Percentiles rank a stretch among this genome's conserved stretches.
These are phyloP conservation scores for Iselma pallidipennis DNA, from an alignment of 2,888 invertebrate species.

Conservation along the genomic window DNA sequence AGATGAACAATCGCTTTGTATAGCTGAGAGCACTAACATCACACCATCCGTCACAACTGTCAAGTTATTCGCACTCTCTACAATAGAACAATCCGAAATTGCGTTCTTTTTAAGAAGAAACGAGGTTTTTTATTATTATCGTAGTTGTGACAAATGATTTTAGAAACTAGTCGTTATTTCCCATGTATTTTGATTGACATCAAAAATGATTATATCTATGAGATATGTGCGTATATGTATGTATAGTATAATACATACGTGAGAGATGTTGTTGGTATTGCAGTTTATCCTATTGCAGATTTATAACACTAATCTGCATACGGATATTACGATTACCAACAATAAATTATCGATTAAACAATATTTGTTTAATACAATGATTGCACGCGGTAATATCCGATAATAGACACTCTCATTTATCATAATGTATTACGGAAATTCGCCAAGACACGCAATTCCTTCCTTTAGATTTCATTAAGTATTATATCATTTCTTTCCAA, in stretches of 20 bases:
- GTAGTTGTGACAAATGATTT: slow-evolving; percentile 6
- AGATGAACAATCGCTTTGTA: slow-evolving; percentile 29
- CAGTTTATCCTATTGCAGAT: slow-evolving; percentile 3
- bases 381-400: slow-evolving; percentile 17
- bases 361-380: slow-evolving; percentile 16
- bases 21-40: slow-evolving; percentile 23
- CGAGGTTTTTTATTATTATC: slow-evolving; percentile 10
- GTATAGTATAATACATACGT: too few species aligned
- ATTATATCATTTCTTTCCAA: slow-evolving; percentile 19
- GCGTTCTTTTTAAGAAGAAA: slow-evolving; percentile 17
- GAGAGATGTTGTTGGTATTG: not conserved
- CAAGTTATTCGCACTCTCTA: slow-evolving; percentile 21
- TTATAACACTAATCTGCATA: slow-evolving; percentile 8
- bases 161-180: slow-evolving; percentile 1
- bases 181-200: not conserved
- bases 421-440: slow-evolving; percentile 22
- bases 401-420: slow-evolving; percentile 21
- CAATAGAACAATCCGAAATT: slow-evolving; percentile 26
- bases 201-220: not conserved
- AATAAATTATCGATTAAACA: slow-evolving; percentile 18
- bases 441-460: slow-evolving; percentile 26
- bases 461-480: slow-evolving; percentile 23
- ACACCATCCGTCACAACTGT: slow-evolving; percentile 28
- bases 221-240: too few species aligned
- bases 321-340: slow-evolving; percentile 3